phyloP scores from a whole-genome alignment of 2,797 vertebrate genomes.

The Falco naumanni region DNA sequence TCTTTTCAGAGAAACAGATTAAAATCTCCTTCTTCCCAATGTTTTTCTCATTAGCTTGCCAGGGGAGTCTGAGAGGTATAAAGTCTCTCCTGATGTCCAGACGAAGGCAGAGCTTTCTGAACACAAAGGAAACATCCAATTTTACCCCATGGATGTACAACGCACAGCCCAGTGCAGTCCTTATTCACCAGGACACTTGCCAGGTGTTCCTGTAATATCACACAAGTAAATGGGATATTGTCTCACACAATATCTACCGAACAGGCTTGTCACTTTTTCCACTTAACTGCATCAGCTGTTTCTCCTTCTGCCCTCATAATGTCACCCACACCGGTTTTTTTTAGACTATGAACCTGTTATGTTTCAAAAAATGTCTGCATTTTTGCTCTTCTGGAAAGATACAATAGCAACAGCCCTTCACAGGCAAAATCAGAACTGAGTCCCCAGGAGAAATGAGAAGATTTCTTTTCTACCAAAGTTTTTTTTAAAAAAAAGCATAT shows the following conservation, averaged over 20 bases:
- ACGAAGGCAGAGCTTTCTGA: not conserved
- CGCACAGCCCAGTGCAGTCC: not conserved
- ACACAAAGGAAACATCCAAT: not conserved
- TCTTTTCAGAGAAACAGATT: conserved; percentile 11
- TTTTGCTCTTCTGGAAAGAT: conserved; percentile 4
- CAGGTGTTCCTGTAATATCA: not conserved
- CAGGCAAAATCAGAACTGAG: not conserved
- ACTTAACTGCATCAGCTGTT: not conserved
- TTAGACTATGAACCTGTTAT: not conserved
- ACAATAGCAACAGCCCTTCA: not conserved
- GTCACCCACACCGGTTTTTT: not conserved
- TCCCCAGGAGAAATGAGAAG: not conserved
- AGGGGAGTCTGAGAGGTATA: not conserved
- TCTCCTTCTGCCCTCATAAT: conserved; percentile 14
- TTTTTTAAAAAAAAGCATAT: not conserved
- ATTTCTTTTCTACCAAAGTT: not conserved
- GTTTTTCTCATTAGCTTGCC: not conserved
- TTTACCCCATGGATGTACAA: not conserved
- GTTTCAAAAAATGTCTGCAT: not conserved
- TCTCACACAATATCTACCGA: not conserved
- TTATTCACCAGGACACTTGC: not conserved
- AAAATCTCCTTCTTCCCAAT: not conserved
- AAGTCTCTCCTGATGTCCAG: not conserved
- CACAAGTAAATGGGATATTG: not conserved
- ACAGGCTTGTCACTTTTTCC: not conserved